Base-by-base conservation (phyloP, 1,140 invertebrate genomes). In the Cydia strobilella region DNA sequence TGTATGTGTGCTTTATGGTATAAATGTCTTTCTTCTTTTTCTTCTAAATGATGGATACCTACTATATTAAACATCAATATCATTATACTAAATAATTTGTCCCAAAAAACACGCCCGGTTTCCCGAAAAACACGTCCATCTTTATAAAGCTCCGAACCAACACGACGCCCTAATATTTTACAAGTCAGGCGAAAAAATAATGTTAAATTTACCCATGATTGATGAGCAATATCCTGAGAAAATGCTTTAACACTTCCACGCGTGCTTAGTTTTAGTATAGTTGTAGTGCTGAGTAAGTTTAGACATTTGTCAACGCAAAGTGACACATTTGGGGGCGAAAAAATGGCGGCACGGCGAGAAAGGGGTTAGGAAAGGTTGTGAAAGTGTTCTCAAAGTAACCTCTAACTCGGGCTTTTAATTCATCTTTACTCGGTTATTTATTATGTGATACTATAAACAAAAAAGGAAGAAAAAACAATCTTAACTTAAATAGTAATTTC, bases 231-330 rank as follows among this genome's bases (percentile, higher is more conserved):
- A 66, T 66, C 63, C 63, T n/a, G 63, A 20, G 62, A 65, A 66
- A 35, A 66, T 66, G 15, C 63, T 27, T 66, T 66, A 66, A 31
- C 63, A 66, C 63, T 25, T 39, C 35, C 25, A 23, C 23, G 20
- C 62, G 15, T 66, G 39, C 63, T 66, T 69, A 39, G 65, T 69
- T 69, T 35, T 69, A 69, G 65, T 69, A 35, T 69, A 39, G 65
- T 69, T 69, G 65, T 69, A 69, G 65, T 69, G 65, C 20, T 18
- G 27, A 9, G 4, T 69, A 69, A 69, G 65, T 69, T 69, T 7
- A 39, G 65, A 39, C 65, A 69, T 69, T 69, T 69, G 65, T 69
- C 65, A 69, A 39, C 15, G 65, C 15, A 39, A 69, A 39, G 31
- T 69, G 65, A 69, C 65, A 69, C n/a, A 25, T 63, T 66, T 7